Evolutionary conservation across 2,797 vertebrate genomes (phyloP).

Genomic region (Todus mexicanus): DNA sequence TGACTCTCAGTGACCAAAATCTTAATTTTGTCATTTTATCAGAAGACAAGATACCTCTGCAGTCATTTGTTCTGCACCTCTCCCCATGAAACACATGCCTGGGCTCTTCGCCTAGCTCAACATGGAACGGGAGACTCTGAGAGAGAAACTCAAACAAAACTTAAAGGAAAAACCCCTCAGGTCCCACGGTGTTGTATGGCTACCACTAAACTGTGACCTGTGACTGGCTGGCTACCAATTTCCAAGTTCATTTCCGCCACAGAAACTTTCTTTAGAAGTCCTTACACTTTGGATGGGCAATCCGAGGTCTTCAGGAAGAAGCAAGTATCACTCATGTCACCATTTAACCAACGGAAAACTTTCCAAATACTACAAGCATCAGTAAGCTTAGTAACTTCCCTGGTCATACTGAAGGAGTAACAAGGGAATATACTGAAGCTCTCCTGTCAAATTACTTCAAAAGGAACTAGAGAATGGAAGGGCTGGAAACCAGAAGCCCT

Average conservation of each 20-base stretch:
- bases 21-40: background rate
- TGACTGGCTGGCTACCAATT: background rate
- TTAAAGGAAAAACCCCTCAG: background rate
- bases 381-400: background rate
- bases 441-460: background rate
- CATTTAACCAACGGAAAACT: background rate
- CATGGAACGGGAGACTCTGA: background rate
- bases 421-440: background rate
- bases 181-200: background rate
- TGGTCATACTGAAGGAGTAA: background rate
- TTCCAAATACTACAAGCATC: background rate
- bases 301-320: background rate
- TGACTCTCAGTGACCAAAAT: background rate
- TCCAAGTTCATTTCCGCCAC: background rate
- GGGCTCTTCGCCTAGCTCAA: background rate
- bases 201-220: background rate
- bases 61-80: background rate
- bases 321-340: background rate
- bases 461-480: background rate
- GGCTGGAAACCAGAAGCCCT: background rate
- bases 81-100: background rate
- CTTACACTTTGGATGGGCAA: background rate
- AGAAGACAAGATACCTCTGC: background rate
- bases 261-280: background rate
- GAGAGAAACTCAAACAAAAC: background rate